Evolutionary conservation across 2,113 vertebrate genomes (phyloP), one percentile per base, ranked within the genome.

Genomic region (Tringa solitaria): DNA sequence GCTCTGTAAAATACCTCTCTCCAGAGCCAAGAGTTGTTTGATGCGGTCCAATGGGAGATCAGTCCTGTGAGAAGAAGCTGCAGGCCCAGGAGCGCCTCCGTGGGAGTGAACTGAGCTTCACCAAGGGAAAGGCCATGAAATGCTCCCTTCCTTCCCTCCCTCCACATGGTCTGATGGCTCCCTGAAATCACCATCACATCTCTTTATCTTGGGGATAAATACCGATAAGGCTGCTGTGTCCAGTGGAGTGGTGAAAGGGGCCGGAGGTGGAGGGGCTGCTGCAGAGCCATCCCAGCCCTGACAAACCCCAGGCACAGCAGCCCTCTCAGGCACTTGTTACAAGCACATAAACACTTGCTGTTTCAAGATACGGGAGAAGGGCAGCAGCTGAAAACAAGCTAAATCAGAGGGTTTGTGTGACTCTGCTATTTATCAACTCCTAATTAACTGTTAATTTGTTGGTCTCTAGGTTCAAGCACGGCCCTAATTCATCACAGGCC

Each of bases 371-470:
- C 4, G 56, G 72, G 94, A 93, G 83, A 96, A 64, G 89, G 96
- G 53, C 94, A 87, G 97, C 97, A 83, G 96, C 97, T 95, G 96
- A 97, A 79, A 94, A 90, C 89, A 57, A 59, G 80, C 82, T 53
- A 41, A 95, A 54, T 76, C 88, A 82, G 59, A 87, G 80, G 68
- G 81, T 35, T 91, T 68, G 82, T 43, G 90, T 69, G 82, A 85
- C 98, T 98, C 98, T 98, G 98, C 98, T 98, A 98, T 98, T 98
- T 98, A 98, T 99, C 98, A 98, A 96, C 96, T 79, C 59, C 97
- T 98, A 98, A 98, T 98, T 98, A 98, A 98, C 98, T 97, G 97
- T 97, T 98, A 97, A 98, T 98, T 98, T 98, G 98, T 97, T 95
- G 96, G 97, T 97, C 98, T 97, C 97, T 98, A 88, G 91, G 98